Evolutionary conservation across 2,797 vertebrate genomes (phyloP), one percentile per base, ranked within the genome.

Genomic region (Hippoglossus hippoglossus): DNA sequence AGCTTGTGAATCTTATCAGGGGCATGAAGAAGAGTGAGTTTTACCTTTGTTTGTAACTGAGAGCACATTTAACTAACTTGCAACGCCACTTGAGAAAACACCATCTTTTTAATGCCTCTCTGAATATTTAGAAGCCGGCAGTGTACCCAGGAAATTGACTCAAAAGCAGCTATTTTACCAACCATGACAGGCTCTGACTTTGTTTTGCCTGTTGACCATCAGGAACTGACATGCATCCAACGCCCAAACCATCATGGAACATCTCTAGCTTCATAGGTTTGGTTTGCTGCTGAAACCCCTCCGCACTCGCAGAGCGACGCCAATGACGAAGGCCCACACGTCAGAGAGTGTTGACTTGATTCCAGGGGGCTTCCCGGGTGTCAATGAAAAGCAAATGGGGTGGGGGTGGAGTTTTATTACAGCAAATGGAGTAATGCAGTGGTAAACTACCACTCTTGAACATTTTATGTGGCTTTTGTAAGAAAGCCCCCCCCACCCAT

Each of bases 341-440:
- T 78, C 67, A 75, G 22, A 1, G 10, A 36, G 8, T 53, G 31
- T 36, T 71, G 22, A 46, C 66, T 52, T 57, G 25, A 73, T 63
- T 53, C 60, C n/a, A 63, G 36, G 28, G 3, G 62, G 62, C 54
- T 57, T n/a, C n/a, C 21, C 0, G n/a, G 63, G 69, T 9, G 47
- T 52, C 44, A 60, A 71, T 54, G 34, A 44, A 47, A 77, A 76
- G 53, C 57, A 58, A 63, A 78, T 61, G 60, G 59, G 24, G 34
- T 49, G 36, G 0, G 44, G 55, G 28, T 34, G 39, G 51, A 49
- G 28, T 72, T 82, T 69, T 52, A 61, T 41, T 44, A 39, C 28
- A 53, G 73, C 28, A 63, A 71, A 77, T 19, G 0, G 28, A 36
- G 55, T 52, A 60, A 67, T 22, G 58, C 28, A 24, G 10, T 24